Evolutionary conservation across 2,797 vertebrate genomes (phyloP), one percentile per base, ranked within the genome.

Genomic region (Myotis myotis): DNA sequence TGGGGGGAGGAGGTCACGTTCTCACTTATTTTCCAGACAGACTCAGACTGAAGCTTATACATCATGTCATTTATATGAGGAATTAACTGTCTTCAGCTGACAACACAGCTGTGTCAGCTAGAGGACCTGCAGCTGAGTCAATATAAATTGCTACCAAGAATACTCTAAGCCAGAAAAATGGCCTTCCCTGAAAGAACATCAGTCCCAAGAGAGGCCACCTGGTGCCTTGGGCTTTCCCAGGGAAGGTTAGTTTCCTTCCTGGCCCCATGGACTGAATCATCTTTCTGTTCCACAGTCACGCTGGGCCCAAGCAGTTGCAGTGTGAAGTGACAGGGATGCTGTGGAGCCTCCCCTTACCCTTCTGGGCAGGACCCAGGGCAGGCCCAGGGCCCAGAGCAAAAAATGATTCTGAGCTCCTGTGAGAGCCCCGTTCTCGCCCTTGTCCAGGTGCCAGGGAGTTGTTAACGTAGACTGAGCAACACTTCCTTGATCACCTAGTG

Each of bases 111-210:
- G 89, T 84, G 87, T 82, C 80, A 91, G 89, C 81, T 84, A 83
- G 71, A 87, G 41, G 64, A 87, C 36, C 79, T 94, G 74, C 89
- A 96, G 89, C 95, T 94, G 89, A 96, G 64, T 94, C 94, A 96
- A 66, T 84, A 95, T 72, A 93, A 93, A 91, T 79, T 91, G 23
- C 79, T 82, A 96, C 91, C 80, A 71, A 96, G 51, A 94, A 78
- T 30, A 91, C 4, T 68, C 10, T 23, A 80, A 68, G 38, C 83
- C 83, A 83, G 87, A 82, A 95, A 96, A 96, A 72, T 16, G 76
- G 64, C 72, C 30, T 84, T 20, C 8, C 19, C 30, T 87, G n/a
- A 88, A 80, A 79, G 57, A 74, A 85, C 30, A 72, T 75, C 33
- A 84, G 36, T 78, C 71, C 75, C 49, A 30, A 92, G 76, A 86